A percentile compares a stretch with the other conserved stretches of the same genome.
Evolutionary conservation across 2,797 vertebrate genomes (phyloP).

Genomic region (Macrochelys suwanniensis): DNA sequence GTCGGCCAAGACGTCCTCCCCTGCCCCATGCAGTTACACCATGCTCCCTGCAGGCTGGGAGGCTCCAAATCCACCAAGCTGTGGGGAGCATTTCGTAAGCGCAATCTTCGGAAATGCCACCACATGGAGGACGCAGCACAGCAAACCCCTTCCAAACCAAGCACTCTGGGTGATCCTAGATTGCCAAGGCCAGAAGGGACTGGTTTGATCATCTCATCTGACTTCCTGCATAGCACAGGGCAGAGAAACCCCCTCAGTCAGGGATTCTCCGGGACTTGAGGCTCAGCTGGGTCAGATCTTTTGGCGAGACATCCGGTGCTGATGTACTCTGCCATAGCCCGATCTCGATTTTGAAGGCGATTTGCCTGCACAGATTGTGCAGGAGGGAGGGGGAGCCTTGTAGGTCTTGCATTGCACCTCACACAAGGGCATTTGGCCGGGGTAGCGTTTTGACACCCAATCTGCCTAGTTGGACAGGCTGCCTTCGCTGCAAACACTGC

Average conservation of each 20-base stretch:
- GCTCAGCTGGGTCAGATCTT: not conserved
- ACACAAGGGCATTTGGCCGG: not conserved
- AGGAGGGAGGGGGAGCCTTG: too few species aligned
- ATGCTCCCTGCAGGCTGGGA: not conserved
- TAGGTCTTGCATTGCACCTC: not conserved
- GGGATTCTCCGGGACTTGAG: not conserved
- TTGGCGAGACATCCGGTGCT: not conserved
- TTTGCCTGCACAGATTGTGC: not conserved
- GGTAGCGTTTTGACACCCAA: not conserved
- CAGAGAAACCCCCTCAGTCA: not conserved
- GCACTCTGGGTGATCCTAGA: not conserved
- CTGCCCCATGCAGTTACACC: not conserved
- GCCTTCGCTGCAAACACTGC: not conserved
- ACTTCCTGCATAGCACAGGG: not conserved
- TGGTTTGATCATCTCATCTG: not conserved
- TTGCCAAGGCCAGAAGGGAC: not conserved
- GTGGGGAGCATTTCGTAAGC: not conserved
- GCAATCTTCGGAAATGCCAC: not conserved
- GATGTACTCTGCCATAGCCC: not conserved
- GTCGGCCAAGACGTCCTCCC: not conserved
- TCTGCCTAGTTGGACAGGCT: not conserved
- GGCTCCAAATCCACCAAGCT: not conserved
- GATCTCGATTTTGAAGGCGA: not conserved
- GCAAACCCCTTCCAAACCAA: not conserved
- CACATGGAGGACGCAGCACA: not conserved